These are phyloP conservation scores for Choristoneura rosaceana DNA, from an alignment of 2,888 invertebrate genomes.

Conservation along the genomic window DNA sequence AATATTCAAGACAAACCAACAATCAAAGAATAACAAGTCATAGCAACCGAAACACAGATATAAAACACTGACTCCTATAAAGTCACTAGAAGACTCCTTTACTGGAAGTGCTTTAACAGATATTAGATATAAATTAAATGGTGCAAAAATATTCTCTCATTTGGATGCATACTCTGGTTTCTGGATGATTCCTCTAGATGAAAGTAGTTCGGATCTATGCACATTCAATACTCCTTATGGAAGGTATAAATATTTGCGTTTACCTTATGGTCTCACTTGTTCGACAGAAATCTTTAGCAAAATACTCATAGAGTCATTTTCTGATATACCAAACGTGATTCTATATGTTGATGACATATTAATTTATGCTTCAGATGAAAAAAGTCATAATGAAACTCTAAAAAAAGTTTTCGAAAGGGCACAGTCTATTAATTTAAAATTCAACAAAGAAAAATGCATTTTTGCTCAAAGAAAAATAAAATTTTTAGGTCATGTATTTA, in stretches of 20 bases:
- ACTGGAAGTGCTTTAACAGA: too few relatives aligned
- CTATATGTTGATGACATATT: constrained; percentile 13
- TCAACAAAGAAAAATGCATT: not conserved
- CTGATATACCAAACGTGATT: constrained; percentile 8
- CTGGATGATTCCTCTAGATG: too few relatives aligned
- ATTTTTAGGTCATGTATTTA: constrained; percentile 9
- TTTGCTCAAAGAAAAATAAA: not conserved
- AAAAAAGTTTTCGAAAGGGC: not conserved
- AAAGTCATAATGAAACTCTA: constrained; percentile 6
- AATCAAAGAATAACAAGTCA: too few relatives aligned
- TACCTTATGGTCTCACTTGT: constrained; percentile 1
- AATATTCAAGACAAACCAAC: too few relatives aligned
- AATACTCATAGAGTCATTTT: constrained; percentile 3
- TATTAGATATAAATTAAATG: too few relatives aligned
- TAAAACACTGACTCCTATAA: too few relatives aligned
- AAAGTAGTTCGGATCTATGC: too few relatives aligned
- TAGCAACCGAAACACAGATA: too few relatives aligned
- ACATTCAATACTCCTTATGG: too few relatives aligned
- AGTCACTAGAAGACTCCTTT: too few relatives aligned
- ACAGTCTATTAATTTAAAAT: not conserved
- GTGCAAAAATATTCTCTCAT: too few relatives aligned
- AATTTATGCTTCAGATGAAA: constrained; percentile 11
- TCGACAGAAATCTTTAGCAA: constrained; percentile 14
- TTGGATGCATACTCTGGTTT: too few relatives aligned
- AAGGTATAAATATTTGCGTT: not conserved